These are phyloP conservation scores for Oreochromis aureus DNA, from an alignment of 2,113 vertebrate genomes.

Conservation along the genomic window DNA sequence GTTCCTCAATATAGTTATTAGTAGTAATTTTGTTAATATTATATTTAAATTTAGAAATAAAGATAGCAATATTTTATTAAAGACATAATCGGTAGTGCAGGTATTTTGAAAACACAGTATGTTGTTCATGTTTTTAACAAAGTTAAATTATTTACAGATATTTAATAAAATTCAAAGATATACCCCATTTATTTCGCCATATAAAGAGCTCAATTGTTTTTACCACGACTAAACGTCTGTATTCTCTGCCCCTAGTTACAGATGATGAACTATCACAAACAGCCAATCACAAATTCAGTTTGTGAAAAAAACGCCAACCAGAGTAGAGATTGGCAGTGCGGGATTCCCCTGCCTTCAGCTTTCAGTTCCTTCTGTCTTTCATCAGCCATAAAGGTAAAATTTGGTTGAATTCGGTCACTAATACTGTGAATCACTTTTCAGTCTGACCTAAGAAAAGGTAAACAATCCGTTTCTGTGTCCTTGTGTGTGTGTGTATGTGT, in stretches of 20 bases:
- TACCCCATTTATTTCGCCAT: background rate
- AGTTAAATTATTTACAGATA: background rate
- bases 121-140: background rate
- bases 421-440: background rate
- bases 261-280: background rate
- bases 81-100: background rate
- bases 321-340: background rate
- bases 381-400: background rate
- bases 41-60: background rate
- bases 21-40: background rate
- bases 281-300: slow-evolving; percentile 32
- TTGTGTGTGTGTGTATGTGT: background rate
- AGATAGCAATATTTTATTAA: background rate
- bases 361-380: slow-evolving; percentile 19
- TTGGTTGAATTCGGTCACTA: background rate
- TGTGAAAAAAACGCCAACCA: background rate
- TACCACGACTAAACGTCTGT: fast-evolving
- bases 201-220: background rate
- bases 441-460: slow-evolving; percentile 15
- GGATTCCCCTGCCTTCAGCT: background rate
- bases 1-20: background rate
- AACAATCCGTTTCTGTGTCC: background rate
- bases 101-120: background rate
- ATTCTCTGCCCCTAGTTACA: slow-evolving; percentile 5
- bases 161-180: background rate